Conservation (phyloP, 35 echinoderm and acorn worm species). For the Amphiura filiformis region DNA sequence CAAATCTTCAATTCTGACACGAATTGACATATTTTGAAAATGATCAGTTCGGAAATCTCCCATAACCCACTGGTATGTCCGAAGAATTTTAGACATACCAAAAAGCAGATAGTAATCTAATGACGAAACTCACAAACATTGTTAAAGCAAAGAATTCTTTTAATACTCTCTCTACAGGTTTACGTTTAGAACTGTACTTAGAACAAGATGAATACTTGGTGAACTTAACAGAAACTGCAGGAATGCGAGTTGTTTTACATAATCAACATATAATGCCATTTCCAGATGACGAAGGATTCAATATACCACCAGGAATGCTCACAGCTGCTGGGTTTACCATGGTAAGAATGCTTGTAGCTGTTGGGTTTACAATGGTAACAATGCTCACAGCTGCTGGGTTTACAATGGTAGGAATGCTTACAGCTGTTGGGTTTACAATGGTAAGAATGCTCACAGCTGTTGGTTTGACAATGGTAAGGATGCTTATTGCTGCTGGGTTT, state of each 20-base stretch:
- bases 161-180: slow-evolving; percentile 44
- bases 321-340: slow-evolving; percentile 46
- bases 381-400: slow-evolving; percentile 40
- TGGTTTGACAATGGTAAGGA: slow-evolving; percentile 50
- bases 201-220: slow-evolving; percentile 60
- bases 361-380: no score
- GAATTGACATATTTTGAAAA: no score
- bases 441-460: slow-evolving; percentile 27
- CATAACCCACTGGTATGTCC: no score
- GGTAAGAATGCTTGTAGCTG: slow-evolving; percentile 46
- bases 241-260: slow-evolving; percentile 37
- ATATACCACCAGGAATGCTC: slow-evolving; percentile 37
- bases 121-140: no score
- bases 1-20: no score
- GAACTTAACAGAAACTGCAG: slow-evolving; percentile 43
- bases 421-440: no score
- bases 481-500: slow-evolving; percentile 19
- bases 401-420: slow-evolving; percentile 49
- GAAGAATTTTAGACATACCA: no score
- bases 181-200: slow-evolving; percentile 52
- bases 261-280: slow-evolving; percentile 54
- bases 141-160: no score
- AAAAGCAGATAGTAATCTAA: no score
- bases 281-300: slow-evolving; percentile 61
- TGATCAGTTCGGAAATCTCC: no score